phyloP scores from a whole-genome alignment of 2,797 vertebrate species.

The Tinamus major region DNA sequence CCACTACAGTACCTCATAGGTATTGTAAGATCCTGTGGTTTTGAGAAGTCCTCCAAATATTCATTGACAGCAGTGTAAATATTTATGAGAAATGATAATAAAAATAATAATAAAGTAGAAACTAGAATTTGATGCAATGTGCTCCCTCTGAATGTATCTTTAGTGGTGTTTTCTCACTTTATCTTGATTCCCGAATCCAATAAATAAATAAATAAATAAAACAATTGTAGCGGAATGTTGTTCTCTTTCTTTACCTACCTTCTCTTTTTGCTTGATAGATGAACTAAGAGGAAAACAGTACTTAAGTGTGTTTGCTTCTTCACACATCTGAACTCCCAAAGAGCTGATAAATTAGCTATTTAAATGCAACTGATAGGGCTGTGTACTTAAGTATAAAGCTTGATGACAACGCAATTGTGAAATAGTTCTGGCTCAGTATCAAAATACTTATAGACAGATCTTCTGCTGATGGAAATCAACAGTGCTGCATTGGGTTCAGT shows the following conservation, averaged over 20 bases:
- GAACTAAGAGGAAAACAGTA: conserved; percentile 1
- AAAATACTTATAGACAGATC: background rate
- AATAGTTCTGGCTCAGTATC: background rate
- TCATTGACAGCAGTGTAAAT: background rate
- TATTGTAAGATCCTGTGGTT: background rate
- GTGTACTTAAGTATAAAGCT: background rate
- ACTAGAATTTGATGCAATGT: background rate
- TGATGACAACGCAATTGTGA: conserved; percentile 3
- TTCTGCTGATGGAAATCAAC: background rate
- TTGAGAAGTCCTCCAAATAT: conserved; percentile 8
- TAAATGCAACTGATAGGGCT: background rate
- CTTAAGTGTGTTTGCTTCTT: background rate
- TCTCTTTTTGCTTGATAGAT: background rate
- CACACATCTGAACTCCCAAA: background rate
- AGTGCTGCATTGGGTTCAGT: background rate
- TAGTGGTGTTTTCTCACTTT: accelerated
- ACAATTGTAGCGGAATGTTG: background rate
- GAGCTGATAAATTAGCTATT: background rate
- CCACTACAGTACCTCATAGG: background rate
- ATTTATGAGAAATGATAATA: background rate
- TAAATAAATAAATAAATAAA: background rate
- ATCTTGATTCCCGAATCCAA: background rate
- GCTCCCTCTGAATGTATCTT: background rate
- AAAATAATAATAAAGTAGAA: background rate
- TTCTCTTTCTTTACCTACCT: background rate